Evolutionary conservation across 2,797 vertebrate genomes (phyloP).

Genomic region (Mastacembelus armatus): DNA sequence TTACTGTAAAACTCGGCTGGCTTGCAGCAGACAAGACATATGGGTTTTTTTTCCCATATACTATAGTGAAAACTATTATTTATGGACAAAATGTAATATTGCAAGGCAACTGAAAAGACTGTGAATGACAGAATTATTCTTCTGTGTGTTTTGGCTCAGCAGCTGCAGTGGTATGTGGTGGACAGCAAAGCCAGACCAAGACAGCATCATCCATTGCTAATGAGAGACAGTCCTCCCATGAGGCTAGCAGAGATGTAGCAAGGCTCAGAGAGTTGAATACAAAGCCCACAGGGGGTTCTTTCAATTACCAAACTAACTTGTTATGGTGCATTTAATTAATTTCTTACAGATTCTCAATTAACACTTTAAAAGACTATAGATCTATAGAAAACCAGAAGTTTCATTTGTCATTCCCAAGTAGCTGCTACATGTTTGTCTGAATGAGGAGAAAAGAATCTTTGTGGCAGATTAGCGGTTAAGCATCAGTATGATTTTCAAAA

Average conservation of each 20-base stretch:
- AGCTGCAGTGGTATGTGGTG: constrained; percentile 51
- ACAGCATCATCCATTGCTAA: constrained; percentile 68
- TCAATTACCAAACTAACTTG: constrained; percentile 70
- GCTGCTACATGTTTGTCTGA: constrained; percentile 9
- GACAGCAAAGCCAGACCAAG: constrained; percentile 48
- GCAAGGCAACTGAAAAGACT: not conserved
- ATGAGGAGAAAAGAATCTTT: not conserved
- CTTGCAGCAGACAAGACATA: constrained; percentile 19
- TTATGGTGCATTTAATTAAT: constrained; percentile 63
- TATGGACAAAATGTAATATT: not conserved
- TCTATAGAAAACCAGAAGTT: constrained; percentile 21
- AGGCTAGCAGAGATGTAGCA: constrained; percentile 53
- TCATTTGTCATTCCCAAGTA: constrained; percentile 30
- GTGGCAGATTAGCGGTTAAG: constrained; percentile 15
- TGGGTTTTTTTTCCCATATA: constrained; percentile 13
- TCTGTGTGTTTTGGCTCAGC: constrained; percentile 25
- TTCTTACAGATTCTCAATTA: constrained; percentile 50
- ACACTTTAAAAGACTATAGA: constrained; percentile 29
- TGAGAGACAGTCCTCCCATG: constrained; percentile 66
- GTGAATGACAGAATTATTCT: constrained; percentile 21
- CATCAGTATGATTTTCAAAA: constrained; percentile 31
- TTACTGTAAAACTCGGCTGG: constrained; percentile 9
- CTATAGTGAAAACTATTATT: constrained; percentile 1
- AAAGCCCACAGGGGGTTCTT: constrained; percentile 36
- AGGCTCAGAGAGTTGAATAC: constrained; percentile 57